Percentiles rank a stretch among this genome's conserved stretches.
phyloP scores from a whole-genome alignment of 1,140 invertebrate species.

The Diploscapter pachys region DNA sequence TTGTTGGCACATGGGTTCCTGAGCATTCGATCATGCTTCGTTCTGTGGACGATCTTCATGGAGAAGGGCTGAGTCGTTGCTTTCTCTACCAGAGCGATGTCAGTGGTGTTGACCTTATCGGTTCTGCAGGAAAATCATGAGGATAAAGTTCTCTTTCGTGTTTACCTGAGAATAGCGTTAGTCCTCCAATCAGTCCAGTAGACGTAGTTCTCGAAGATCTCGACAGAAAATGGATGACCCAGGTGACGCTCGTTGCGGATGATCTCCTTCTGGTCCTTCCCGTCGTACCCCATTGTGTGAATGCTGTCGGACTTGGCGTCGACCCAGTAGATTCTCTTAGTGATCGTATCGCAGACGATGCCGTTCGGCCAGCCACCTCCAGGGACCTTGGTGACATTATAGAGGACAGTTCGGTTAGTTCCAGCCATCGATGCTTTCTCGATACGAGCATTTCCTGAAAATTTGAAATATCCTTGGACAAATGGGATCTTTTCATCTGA shows the following conservation, averaged over 20 bases:
- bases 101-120: constrained; percentile 69
- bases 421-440: constrained; percentile 67
- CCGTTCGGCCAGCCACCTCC: constrained; percentile 72
- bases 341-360: constrained; percentile 68
- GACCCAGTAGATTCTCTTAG: constrained; percentile 68
- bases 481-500: too few relatives aligned
- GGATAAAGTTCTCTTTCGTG: too few relatives aligned
- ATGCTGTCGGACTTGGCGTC: constrained; percentile 78
- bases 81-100: constrained; percentile 65
- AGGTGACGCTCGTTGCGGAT: constrained; percentile 65
- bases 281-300: constrained; percentile 72
- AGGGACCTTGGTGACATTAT: constrained; percentile 58
- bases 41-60: constrained; percentile 76
- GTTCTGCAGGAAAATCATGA: constrained; percentile 62
- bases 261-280: constrained; percentile 63
- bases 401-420: constrained; percentile 62
- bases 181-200: constrained; percentile 91
- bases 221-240: constrained; percentile 79
- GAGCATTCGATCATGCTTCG: constrained; percentile 67
- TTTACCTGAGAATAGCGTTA: constrained; percentile 67
- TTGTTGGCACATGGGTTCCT: constrained; percentile 68
- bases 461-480: too few relatives aligned
- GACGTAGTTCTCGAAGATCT: constrained; percentile 78
- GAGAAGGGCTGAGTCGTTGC: constrained; percentile 78
- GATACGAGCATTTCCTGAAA: constrained; percentile 62